Percentiles rank a stretch among this genome's conserved stretches.
phyloP scores from a whole-genome alignment of 1,140 invertebrate species.

The Atta colombica region DNA sequence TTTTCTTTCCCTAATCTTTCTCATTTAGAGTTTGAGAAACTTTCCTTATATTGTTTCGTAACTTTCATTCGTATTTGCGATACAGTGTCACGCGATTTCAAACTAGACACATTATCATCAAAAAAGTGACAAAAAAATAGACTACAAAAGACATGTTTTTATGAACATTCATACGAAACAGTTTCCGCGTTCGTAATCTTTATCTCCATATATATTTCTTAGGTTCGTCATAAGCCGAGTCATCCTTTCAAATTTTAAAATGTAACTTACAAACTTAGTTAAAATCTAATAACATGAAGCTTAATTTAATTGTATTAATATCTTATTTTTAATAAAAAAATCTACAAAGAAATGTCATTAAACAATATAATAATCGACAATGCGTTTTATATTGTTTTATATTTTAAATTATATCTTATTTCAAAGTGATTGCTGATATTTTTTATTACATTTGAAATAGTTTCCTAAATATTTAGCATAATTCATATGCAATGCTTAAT shows the following conservation, averaged over 20 bases:
- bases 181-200: slow-evolving; percentile 23
- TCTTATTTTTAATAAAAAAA: slow-evolving; percentile 16
- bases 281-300: not conserved
- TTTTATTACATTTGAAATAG: not conserved
- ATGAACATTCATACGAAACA: slow-evolving; percentile 64
- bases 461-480: not conserved
- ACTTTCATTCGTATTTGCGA: slow-evolving; percentile 80
- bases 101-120: slow-evolving; percentile 74
- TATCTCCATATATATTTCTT: slow-evolving; percentile 13
- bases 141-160: slow-evolving; percentile 78
- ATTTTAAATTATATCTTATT: not conserved
- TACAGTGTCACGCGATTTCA: slow-evolving; percentile 43
- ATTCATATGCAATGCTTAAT: slow-evolving; percentile 4
- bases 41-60: slow-evolving; percentile 80
- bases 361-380: not conserved
- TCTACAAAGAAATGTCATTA: not conserved
- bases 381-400: not conserved
- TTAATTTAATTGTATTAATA: not conserved
- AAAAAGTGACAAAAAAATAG: slow-evolving; percentile 75
- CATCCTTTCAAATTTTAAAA: slow-evolving; percentile 20
- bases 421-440: not conserved
- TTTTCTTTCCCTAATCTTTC: slow-evolving; percentile 47
- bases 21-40: slow-evolving; percentile 30
- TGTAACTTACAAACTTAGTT: slow-evolving; percentile 21
- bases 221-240: not conserved